Conservation (phyloP, 2,797 vertebrate species). For the Hybognathus amarus region DNA sequence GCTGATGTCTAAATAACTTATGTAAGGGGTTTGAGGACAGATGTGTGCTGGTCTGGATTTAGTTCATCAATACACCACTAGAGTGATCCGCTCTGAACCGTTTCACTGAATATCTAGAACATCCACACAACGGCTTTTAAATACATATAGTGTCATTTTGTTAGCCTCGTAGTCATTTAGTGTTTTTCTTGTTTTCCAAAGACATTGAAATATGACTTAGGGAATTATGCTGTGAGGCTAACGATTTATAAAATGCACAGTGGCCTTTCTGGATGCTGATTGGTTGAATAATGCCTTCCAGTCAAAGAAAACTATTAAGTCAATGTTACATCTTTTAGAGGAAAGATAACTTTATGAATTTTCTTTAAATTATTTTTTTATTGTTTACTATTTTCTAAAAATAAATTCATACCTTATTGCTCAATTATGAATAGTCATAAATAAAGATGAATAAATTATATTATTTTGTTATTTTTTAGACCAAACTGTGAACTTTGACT, state of each 20-base stretch:
- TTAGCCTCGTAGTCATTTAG: too few species aligned
- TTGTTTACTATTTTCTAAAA: background rate
- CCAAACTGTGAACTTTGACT: background rate
- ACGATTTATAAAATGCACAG: background rate
- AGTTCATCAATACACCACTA: background rate
- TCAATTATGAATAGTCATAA: background rate
- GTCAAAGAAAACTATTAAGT: background rate
- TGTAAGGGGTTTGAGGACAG: conserved; percentile 39
- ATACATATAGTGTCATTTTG: background rate
- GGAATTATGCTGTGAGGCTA: too few species aligned
- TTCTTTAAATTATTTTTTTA: background rate
- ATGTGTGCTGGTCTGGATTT: conserved; percentile 10
- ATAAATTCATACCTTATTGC: too few species aligned
- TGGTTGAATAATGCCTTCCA: background rate
- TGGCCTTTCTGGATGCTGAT: background rate
- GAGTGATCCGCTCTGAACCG: background rate
- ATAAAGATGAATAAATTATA: background rate
- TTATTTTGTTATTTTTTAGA: background rate
- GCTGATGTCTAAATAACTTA: conserved; percentile 23
- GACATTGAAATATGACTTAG: too few species aligned
- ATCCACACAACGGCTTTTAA: background rate
- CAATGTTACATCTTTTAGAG: too few species aligned
- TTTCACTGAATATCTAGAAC: background rate
- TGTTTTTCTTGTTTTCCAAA: too few species aligned
- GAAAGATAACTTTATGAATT: background rate